phyloP scores from a whole-genome alignment of 2,113 vertebrate species.

The Promerops cafer region DNA sequence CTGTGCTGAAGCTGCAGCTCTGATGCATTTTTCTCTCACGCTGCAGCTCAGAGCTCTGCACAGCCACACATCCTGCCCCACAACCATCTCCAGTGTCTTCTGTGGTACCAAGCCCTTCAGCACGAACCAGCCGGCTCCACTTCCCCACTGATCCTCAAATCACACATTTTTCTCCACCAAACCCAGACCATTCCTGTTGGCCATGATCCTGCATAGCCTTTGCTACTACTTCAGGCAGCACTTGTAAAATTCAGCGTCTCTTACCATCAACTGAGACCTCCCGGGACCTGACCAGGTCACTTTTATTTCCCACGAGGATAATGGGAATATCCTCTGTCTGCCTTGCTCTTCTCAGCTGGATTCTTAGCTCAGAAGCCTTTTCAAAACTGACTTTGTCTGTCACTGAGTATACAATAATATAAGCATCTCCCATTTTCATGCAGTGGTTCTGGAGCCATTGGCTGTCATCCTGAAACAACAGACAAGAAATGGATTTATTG shows the following conservation, averaged over 20 bases:
- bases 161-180: background rate
- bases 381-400: slow-evolving; percentile 98
- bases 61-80: background rate
- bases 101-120: background rate
- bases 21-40: background rate
- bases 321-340: slow-evolving; percentile 97
- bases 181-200: background rate
- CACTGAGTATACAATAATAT: slow-evolving; percentile 97
- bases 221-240: background rate
- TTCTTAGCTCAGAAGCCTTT: slow-evolving; percentile 94
- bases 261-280: slow-evolving; percentile 97
- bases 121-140: background rate
- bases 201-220: background rate
- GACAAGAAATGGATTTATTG: background rate
- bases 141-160: background rate
- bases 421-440: slow-evolving; percentile 97
- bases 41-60: background rate
- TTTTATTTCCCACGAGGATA: slow-evolving; percentile 98
- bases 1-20: background rate
- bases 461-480: slow-evolving; percentile 81
- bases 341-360: slow-evolving; percentile 90
- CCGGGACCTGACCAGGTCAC: slow-evolving; percentile 92
- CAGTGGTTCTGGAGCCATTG: slow-evolving; percentile 94
- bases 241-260: background rate
- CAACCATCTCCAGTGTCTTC: background rate